These are phyloP conservation scores for Megaceryle alcyon DNA, from an alignment of 2,797 vertebrate species.

Conservation along the genomic window DNA sequence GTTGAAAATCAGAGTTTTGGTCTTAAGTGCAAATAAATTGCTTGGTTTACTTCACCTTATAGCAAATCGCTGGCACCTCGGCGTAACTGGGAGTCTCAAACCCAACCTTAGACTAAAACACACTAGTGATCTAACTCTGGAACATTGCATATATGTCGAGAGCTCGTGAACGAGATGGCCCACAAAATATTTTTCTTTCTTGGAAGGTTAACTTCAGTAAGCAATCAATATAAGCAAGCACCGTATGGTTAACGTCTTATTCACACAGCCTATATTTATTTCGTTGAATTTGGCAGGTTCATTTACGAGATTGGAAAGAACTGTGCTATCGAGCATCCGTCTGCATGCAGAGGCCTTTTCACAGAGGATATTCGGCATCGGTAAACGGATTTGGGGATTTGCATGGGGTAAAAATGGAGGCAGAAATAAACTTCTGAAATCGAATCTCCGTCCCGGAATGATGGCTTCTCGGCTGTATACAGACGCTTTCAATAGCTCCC, in stretches of 20 bases:
- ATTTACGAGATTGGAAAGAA: background rate
- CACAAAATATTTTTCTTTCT: background rate
- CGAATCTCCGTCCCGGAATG: background rate
- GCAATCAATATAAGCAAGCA: background rate
- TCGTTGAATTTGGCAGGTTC: constrained; percentile 32
- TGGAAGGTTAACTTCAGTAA: background rate
- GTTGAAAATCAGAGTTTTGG: background rate
- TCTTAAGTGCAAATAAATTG: background rate
- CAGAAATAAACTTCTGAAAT: background rate
- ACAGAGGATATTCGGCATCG: background rate
- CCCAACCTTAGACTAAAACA: background rate
- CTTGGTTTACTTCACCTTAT: background rate
- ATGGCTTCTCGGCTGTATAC: background rate
- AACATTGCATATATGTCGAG: background rate
- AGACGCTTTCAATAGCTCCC: constrained; percentile 45
- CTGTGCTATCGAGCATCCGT: background rate
- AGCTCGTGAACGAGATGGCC: background rate
- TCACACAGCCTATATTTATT: background rate
- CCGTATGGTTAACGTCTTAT: background rate
- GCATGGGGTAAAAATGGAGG: background rate
- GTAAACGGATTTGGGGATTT: constrained; percentile 54
- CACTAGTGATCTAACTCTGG: background rate
- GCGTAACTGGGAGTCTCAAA: background rate
- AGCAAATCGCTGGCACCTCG: background rate
- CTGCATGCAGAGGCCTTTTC: constrained; percentile 23